Evolutionary conservation across 2,797 vertebrate genomes (phyloP), one percentile per base, ranked within the genome.

Genomic region (Hipposideros larvatus): DNA sequence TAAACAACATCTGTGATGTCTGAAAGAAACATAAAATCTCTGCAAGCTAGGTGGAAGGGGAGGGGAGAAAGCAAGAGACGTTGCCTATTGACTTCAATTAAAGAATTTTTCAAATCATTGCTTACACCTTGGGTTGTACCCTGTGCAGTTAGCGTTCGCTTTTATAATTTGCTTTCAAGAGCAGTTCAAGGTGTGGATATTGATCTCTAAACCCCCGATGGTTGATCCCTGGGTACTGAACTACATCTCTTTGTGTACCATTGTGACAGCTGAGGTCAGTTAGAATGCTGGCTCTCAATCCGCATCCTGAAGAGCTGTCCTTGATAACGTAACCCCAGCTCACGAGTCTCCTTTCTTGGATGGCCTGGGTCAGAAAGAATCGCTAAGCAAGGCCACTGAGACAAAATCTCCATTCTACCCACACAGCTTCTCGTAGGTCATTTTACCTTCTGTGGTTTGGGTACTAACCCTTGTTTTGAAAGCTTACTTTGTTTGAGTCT

Each of bases 151-250:
- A 0, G 4, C 1, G 3, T 86, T 18, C 51, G 94, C 94, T 90
- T 97, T 96, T 95, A 14, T 51, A 97, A 96, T 97, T 97, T 97
- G 82, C 93, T 97, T 96, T 97, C 96, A 97, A 98, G 96, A 77
- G 59, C 82, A 94, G 87, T 87, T 97, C 96, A 97, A 97, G 96
- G 97, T 98, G 93, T 92, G 95, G 80, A 26, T 96, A 97, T 97
- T 95, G 97, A 98, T 97, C 96, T 96, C 28, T 71, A 93, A 96
- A 43, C 53, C 91, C 94, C 80, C 0, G 11, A 88, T 55, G 93
- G 75, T 83, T 97, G 95, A 68, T 95, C 93, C 91, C 97, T 97
- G 79, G 90, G 89, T 91, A 87, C 83, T 5, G 0, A 94, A 83
- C 75, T 70, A 83, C 93, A 94, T 96, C 94, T 95, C 92, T 97